A percentile compares a stretch with the other conserved stretches of the same genome.
Conservation (phyloP, 2,888 invertebrate genomes). For the Nasonovia ribisnigri region DNA sequence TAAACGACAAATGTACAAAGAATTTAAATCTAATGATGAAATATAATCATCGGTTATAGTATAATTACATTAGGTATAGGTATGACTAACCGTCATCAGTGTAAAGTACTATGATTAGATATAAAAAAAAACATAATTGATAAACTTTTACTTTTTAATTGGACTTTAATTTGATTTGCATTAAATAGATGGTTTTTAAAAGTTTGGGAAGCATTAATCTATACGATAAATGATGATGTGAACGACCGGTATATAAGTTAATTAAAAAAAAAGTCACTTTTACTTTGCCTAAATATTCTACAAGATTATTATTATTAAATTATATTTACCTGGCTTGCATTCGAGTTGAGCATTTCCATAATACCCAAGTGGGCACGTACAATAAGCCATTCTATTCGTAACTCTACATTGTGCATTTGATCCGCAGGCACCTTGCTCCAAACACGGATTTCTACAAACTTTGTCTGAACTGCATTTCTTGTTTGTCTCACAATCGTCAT, state of each 20-base stretch:
- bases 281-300: not conserved
- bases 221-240: not conserved
- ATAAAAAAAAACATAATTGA: not conserved
- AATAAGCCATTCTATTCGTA: slow-evolving; percentile 81
- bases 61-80: not conserved
- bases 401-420: slow-evolving; percentile 88
- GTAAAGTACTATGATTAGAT: not conserved
- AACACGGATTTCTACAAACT: slow-evolving; percentile 87
- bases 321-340: slow-evolving; percentile 75
- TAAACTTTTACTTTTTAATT: slow-evolving; percentile 17
- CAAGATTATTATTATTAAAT: not conserved
- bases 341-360: slow-evolving; percentile 79
- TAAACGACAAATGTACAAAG: not conserved
- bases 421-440: slow-evolving; percentile 83
- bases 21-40: not conserved
- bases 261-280: not conserved
- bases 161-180: not conserved
- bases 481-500: slow-evolving; percentile 82
- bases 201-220: not conserved
- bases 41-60: not conserved
- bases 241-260: not conserved
- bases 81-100: not conserved
- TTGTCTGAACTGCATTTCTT: slow-evolving; percentile 80
- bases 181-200: not conserved
- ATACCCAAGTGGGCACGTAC: slow-evolving; percentile 82